Base-by-base conservation (phyloP, 2,888 invertebrate species). In the Limnephilus lunatus region DNA sequence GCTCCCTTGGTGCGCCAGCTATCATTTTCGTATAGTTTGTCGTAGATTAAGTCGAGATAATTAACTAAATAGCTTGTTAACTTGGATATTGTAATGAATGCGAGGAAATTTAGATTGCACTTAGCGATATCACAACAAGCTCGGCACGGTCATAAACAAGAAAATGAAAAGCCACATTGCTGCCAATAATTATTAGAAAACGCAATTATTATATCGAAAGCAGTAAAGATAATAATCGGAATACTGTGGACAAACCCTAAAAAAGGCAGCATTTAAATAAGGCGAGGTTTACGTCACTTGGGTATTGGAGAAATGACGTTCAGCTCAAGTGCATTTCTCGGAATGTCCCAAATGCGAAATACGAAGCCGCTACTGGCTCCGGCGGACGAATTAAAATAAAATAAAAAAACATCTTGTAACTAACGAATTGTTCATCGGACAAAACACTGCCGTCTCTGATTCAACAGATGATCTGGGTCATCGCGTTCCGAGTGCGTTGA, bases 391-490 rank as follows among this genome's bases (percentile, higher is more conserved):
- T 30, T 86, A 48, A 86, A n/a, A 86, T 86, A 85, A 25, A n/a
- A n/a, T n/a, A n/a, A n/a, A n/a, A 32, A 86, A 35, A 86, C 86
- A 44, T 86, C 48, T 86, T 48, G 12, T 2, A 85, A 85, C n/a
- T 85, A 39, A 44, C n/a, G 85, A 85, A 48, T 48, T n/a, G 44
- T 85, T 85, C 44, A 86, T 86, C 48, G 44, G 86, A 44, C 44
- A 44, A 86, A 44, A 85, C 39, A 83, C 86, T 86, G 30, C 44
- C 12, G 44, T 48, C 32, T 86, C 39, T 86, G n/a, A 44, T 44
- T 44, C 86, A 48, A 86, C 68, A n/a, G 68, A 68, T 68, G 25
- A 68, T 68, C 44, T 86, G 48, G 86, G 86, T 86, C 86, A 48
- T 44, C 12, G 48, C 44, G 86, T 25, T 35, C 85, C 35, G 85